Evolutionary conservation across 2,888 invertebrate genomes (phyloP), one percentile per base, ranked within the genome.

Genomic region (Periphyllus acericola): DNA sequence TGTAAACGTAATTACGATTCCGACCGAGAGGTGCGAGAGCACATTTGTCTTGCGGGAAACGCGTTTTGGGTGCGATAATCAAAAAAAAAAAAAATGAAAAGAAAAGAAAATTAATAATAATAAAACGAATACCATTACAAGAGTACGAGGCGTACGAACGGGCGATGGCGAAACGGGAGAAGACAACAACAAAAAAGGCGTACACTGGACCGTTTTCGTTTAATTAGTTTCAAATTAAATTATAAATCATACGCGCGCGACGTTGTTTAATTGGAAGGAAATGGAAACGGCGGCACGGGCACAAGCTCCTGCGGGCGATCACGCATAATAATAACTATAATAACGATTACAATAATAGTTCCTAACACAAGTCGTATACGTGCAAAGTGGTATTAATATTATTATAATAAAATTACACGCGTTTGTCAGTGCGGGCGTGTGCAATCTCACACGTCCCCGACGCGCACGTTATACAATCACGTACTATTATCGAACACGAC

Each of bases 191-290:
- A 60, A 75, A 60, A 46, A 76, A 60, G 80, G 72, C 89, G 89
- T 89, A 40, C 14, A 17, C 75, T 29, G n/a, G 52, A 29, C 46
- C 40, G 34, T 88, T 85, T 89, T 79, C 89, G 79, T 89, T 89
- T 90, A 90, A 90, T 90, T 90, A 90, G 90, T 90, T 90, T 90
- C 89, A 90, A 90, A 90, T 90, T 90, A 90, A 90, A 90, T 90
- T 90, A 90, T 90, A 90, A 90, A 90, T 90, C 90, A 90, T 90
- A 90, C 86, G 89, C 36, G n/a, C 75, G 83, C 75, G 83, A 60
- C 75, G 79, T 74, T 60, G 46, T 80, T 79, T 36, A 66, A 79
- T 86, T 80, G 86, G 86, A 86, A 72, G 74, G 34, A 60, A 46
- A 1, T 14, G 14, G 46, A 46, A 82, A 52, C 40, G 80, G 80